These are phyloP conservation scores for Drosophila prolongata DNA, from an alignment of 2,888 invertebrate genomes.

Conservation along the genomic window DNA sequence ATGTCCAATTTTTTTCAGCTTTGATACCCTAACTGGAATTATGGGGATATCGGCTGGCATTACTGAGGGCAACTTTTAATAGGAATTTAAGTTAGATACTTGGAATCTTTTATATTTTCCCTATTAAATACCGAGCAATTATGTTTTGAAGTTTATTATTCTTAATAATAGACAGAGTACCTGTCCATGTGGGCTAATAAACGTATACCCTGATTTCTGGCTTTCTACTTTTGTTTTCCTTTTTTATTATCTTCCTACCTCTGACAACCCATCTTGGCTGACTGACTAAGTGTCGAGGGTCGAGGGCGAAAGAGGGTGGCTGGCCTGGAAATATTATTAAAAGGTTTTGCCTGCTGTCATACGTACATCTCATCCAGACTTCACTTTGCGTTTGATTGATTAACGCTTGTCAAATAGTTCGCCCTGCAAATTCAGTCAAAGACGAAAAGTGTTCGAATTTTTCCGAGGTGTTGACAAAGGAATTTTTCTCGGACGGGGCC, in stretches of 20 bases:
- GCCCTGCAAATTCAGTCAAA: constrained; percentile 48
- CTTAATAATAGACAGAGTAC: background rate
- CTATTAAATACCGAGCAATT: too few species aligned
- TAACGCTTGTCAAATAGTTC: constrained; percentile 64
- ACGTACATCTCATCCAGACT: constrained; percentile 37
- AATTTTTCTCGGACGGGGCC: constrained; percentile 40
- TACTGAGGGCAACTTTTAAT: too few species aligned
- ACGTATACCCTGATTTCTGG: constrained; percentile 11
- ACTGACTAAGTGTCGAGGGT: constrained; percentile 36
- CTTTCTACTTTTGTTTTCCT: constrained; percentile 47
- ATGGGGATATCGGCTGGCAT: background rate
- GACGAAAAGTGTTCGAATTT: constrained; percentile 7
- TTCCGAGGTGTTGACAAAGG: constrained; percentile 64
- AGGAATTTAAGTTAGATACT: too few species aligned
- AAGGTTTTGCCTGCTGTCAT: constrained; percentile 71
- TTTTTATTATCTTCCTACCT: constrained; percentile 48
- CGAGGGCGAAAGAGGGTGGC: constrained; percentile 40
- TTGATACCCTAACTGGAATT: constrained; percentile 4
- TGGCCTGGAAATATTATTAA: constrained; percentile 63
- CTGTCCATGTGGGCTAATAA: background rate
- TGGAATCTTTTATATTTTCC: too few species aligned
- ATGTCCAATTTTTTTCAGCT: constrained; percentile 57
- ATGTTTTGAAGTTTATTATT: background rate
- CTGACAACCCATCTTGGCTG: constrained; percentile 59
- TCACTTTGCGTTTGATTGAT: constrained; percentile 63